Percentiles rank a stretch among this genome's conserved stretches.
These are phyloP conservation scores for Colaptes auratus DNA, from an alignment of 2,113 vertebrate genomes.

Conservation along the genomic window DNA sequence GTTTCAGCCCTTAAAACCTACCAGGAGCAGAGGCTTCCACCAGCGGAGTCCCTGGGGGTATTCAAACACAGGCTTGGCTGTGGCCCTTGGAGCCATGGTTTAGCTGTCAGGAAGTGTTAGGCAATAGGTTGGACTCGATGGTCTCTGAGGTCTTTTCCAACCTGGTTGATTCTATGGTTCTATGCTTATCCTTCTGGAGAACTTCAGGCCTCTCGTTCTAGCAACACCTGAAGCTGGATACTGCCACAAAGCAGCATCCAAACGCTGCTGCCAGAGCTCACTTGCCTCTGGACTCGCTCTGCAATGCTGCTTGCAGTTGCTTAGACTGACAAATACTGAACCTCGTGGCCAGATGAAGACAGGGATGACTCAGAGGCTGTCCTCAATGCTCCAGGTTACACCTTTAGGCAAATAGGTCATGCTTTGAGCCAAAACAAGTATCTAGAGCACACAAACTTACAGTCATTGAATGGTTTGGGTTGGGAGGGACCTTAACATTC, in stretches of 20 bases:
- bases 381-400: not conserved
- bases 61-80: too few species aligned
- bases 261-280: not conserved
- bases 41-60: too few species aligned
- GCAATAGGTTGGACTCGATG: too few species aligned
- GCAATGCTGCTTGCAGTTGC: not conserved
- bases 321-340: not conserved
- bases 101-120: too few species aligned
- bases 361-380: not conserved
- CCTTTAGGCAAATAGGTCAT: not conserved
- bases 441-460: not conserved
- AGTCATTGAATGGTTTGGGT: too few species aligned
- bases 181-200: conserved; percentile 69
- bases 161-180: too few species aligned
- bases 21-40: not conserved
- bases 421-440: not conserved
- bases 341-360: not conserved
- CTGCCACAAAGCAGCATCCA: conserved; percentile 18
- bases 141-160: too few species aligned
- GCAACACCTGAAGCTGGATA: conserved; percentile 49
- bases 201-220: conserved; percentile 56
- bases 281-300: not conserved
- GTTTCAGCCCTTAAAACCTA: not conserved
- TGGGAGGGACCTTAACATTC: too few species aligned
- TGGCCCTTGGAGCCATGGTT: too few species aligned